Evolutionary conservation across 2,797 vertebrate genomes (phyloP), one percentile per base, ranked within the genome.

Genomic region (Macroramphosus scolopax): DNA sequence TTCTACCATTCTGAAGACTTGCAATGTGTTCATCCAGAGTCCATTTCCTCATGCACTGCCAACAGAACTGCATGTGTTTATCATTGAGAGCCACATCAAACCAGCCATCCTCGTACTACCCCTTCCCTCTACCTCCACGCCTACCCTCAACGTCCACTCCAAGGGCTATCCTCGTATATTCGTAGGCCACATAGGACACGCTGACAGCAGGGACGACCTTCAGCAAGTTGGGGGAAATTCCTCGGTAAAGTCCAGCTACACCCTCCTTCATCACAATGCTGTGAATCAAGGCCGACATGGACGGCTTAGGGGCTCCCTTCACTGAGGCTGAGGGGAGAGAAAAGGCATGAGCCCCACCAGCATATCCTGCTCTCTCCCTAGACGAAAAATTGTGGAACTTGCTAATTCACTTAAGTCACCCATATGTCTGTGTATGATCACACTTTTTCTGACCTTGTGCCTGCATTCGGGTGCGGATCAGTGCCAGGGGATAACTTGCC

Each of bases 151-250:
- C 65, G 41, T 84, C 85, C 77, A 88, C 84, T 58, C 94, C 94
- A 71, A 98, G 87, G 49, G 83, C 87, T 63, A 92, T 91, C 82
- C 96, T 95, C 61, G 93, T 96, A 67, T 96, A 93, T 76, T 99
- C 96, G 11, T 98, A 99, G 14, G 94, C 95, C 7, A 95, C 95
- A 4, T 98, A 98, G 61, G 96, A 98, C 88, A 99, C 92, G 78
- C 93, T 96, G 63, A 98, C 96, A 1, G 96, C 97, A 0, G 97
- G 97, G 59, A 99, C 89, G 75, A 98, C 94, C 63, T 99, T 98
- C 80, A 99, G 91, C 83, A 98, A 93, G 86, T 98, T 98, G n/a
- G 97, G 96, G 20, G 93, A 92, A 70, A 99, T 95, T 63, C 97
- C 96, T 45, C 95, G 83, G 62, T 99, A 99, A 50, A 99, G 94